Evolutionary conservation across 2,113 vertebrate genomes (phyloP).

Genomic region (Eupsittula cactorum): DNA sequence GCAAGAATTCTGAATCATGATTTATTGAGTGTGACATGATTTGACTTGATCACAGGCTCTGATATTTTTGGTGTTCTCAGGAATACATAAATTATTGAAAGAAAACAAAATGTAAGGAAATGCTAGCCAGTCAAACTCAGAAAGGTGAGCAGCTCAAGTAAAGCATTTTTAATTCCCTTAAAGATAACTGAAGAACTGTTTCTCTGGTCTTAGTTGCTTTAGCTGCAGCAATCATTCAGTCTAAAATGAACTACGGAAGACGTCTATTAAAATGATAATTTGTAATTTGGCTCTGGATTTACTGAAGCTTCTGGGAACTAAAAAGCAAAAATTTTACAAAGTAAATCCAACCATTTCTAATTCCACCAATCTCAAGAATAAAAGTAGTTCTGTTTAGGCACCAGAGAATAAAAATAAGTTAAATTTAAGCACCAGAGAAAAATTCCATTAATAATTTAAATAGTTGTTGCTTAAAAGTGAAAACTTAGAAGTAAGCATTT

Average conservation of each 20-base stretch:
- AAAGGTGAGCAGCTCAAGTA: background rate
- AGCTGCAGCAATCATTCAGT: background rate
- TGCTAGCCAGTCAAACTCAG: background rate
- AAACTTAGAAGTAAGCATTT: background rate
- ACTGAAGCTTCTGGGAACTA: background rate
- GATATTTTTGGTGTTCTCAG: background rate
- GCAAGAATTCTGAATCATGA: background rate
- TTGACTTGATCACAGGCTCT: background rate
- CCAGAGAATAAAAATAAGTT: background rate
- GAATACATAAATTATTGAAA: background rate
- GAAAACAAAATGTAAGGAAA: background rate
- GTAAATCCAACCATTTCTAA: background rate
- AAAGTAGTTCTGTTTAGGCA: background rate
- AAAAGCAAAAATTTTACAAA: background rate
- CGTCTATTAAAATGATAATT: background rate
- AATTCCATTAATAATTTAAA: background rate
- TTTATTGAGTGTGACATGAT: background rate
- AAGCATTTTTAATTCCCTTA: background rate
- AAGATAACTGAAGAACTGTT: background rate
- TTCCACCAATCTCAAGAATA: background rate
- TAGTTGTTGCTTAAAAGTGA: background rate
- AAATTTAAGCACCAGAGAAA: background rate
- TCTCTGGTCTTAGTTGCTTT: background rate
- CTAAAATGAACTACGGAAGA: background rate
- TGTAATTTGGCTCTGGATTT: background rate